Base-by-base conservation (phyloP, 2,113 vertebrate species). In the Malaclemys terrapin region DNA sequence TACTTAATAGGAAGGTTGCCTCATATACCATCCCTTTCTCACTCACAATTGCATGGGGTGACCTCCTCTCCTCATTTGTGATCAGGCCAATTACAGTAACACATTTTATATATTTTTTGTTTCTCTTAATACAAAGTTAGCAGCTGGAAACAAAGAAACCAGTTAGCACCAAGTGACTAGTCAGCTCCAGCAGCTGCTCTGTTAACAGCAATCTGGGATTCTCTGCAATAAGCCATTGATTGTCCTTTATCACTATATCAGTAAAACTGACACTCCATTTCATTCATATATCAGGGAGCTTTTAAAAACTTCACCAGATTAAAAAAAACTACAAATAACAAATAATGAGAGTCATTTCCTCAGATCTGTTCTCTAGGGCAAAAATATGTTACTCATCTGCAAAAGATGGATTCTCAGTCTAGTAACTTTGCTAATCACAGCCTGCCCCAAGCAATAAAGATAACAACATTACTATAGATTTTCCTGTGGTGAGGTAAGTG, bases 261-360 rank as follows among this genome's bases (percentile, higher is more conserved):
- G 79, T 50, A 62, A 8, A 83, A 75, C 62, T 24, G 0, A 49
- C 53, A 38, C 3, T 53, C 22, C 45, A 47, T 52, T 88, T 85
- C 69, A 86, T 88, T 86, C 84, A 65, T 80, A 59, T 89, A 80
- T 82, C 85, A 92, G 91, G 50, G 91, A 94, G 87, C 89, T 87
- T 50, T 92, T 85, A 65, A 76, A 31, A 84, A 75, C 80, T 72
- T 87, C 49, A 76, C 13, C 81, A 93, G 80, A 90, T 56, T 65
- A 16, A 89, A 90, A 79, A 52, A 93, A 96, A 65, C 12, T 49
- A 0, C 0, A 31, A 72, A 57, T 24, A 90, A 76, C 17, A 86
- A 65, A 88, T 65, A n/a, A 65, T n/a, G 4, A 35, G 16, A 65
- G 86, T 65, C 1, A 62, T 84, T 80, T 76, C 31, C 45, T 90